Evolutionary conservation across 2,113 vertebrate species (phyloP).

Genomic region (Turnix velox): DNA sequence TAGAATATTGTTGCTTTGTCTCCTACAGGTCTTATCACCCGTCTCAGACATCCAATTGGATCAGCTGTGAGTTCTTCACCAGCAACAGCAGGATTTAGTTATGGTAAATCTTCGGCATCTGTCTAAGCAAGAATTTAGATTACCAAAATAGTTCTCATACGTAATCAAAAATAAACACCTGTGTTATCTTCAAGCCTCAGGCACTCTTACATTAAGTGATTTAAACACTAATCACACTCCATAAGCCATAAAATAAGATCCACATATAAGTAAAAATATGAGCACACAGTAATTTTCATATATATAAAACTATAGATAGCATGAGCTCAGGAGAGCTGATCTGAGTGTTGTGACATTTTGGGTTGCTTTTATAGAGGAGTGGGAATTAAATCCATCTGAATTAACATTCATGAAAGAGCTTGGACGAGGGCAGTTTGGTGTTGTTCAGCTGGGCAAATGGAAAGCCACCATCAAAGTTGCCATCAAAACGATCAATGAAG

Average conservation of each 20-base stretch:
- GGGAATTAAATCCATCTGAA: constrained; percentile 72
- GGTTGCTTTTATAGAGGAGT: constrained; percentile 69
- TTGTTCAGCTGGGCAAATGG: constrained; percentile 74
- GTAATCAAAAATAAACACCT: not conserved
- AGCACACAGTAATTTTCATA: not conserved
- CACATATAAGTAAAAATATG: not conserved
- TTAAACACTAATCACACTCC: not conserved
- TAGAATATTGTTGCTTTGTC: not conserved
- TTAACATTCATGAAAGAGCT: constrained; percentile 68
- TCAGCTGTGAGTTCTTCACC: constrained; percentile 72
- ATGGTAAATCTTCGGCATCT: constrained; percentile 68
- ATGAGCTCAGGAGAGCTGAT: not conserved
- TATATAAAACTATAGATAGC: not conserved
- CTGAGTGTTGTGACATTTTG: not conserved
- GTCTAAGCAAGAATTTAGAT: not conserved
- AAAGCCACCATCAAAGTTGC: constrained; percentile 65
- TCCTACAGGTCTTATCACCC: constrained; percentile 76
- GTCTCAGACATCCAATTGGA: constrained; percentile 79
- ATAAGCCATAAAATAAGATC: not conserved
- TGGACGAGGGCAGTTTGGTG: constrained; percentile 76
- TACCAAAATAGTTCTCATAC: not conserved
- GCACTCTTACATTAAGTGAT: not conserved
- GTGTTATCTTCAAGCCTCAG: not conserved
- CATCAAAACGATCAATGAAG: constrained; percentile 75
- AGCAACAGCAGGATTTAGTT: constrained; percentile 76